Base-by-base conservation (phyloP, 2,888 invertebrate species). In the Terebella lapidaria region DNA sequence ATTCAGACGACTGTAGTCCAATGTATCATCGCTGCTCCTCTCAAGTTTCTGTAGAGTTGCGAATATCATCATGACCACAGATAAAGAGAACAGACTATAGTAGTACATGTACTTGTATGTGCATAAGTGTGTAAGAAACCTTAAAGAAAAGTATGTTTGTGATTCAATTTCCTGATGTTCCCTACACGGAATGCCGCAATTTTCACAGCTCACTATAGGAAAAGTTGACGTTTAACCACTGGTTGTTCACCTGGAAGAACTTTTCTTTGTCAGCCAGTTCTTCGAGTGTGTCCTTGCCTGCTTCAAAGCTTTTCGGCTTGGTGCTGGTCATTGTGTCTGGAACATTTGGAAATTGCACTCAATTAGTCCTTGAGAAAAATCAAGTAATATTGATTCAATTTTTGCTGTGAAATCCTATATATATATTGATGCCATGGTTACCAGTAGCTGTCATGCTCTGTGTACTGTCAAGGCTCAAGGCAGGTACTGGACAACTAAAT, bases 241-340 rank as follows among this genome's bases (percentile, higher is more conserved):
- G n/a, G n/a, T 35, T 35, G 10, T 15, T 35, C 35, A 76, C 76
- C 69, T 69, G 67, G 62, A 74, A 77, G 60, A 77, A 77, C 42
- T 66, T 70, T 45, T 76, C 72, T 59, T 78, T 78, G 47, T 78
- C 77, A 28, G 70, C 72, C 28, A 74, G 55, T 64, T 78, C 78
- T 64, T 75, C 76, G 30, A 78, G 66, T 1, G 78, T 78, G 56
- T 77, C 76, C 10, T 27, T 18, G 5, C 57, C 57, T 20, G 52
- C 30, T n/a, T 27, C 45, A 5, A 27, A 26, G 29, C 29, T 29
- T 15, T n/a, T 18, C 4, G 20, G 28, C 20, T 30, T 25, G 35
- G 28, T 55, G n/a, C 5, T 35, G 29, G 3, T 18, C 4, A 55
- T 5, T 2, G 25, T 25, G 35, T 22, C n/a, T 49, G 22, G 28